phyloP scores from a whole-genome alignment of 1,140 invertebrate species.

The Halesus radiatus region DNA sequence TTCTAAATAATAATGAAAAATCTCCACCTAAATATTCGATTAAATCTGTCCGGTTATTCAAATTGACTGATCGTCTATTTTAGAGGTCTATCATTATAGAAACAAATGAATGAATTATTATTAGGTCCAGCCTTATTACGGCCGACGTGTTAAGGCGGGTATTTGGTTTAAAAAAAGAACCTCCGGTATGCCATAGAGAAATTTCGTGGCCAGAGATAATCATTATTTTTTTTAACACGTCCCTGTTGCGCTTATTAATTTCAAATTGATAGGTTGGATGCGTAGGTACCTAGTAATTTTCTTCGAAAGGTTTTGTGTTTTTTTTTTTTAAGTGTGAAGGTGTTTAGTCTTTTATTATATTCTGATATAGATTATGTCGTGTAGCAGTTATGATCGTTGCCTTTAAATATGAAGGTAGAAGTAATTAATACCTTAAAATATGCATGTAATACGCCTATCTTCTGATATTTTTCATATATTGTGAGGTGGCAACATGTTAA shows the following conservation, averaged over 20 bases:
- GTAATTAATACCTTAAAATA: no score
- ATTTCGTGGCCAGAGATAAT: constrained; percentile 9
- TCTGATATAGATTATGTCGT: no score
- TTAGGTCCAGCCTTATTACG: no score
- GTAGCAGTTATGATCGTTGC: no score
- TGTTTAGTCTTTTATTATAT: no score
- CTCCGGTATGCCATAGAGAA: neutral
- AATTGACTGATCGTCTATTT: constrained; percentile 33
- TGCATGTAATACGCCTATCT: no score
- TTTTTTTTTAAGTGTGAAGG: no score
- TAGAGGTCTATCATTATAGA: constrained; percentile 18
- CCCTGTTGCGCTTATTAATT: constrained; percentile 24
- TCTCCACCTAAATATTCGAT: constrained; percentile 13
- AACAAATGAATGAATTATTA: constrained; percentile 36
- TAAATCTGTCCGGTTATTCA: constrained; percentile 26
- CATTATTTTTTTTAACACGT: constrained; percentile 20
- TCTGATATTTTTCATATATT: no score
- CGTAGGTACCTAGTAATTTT: constrained; percentile 20
- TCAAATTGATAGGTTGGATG: constrained; percentile 20
- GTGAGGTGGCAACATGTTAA: no score
- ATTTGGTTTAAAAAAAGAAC: constrained; percentile 24
- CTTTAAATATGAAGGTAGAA: no score
- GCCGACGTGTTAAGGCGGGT: constrained; percentile 18
- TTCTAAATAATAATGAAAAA: constrained; percentile 1
- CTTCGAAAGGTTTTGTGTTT: neutral